These are phyloP conservation scores for Anisognathus igniventris DNA, from an alignment of 2,797 vertebrate species.

Conservation along the genomic window DNA sequence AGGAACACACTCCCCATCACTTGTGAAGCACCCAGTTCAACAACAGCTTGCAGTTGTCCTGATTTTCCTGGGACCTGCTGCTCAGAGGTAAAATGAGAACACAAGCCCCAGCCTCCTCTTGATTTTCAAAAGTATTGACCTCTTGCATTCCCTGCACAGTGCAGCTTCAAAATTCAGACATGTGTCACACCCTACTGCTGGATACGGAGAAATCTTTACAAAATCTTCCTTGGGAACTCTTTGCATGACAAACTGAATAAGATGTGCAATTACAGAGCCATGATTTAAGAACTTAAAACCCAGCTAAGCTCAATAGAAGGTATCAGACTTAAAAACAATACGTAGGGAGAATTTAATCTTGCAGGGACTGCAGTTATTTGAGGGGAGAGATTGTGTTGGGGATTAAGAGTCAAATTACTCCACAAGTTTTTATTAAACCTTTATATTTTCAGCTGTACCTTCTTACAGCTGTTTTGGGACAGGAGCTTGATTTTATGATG, in stretches of 20 bases:
- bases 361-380: slow-evolving; percentile 24
- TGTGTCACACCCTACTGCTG: not conserved
- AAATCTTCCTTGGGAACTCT: slow-evolving; percentile 11
- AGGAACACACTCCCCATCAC: not conserved
- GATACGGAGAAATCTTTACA: not conserved
- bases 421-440: slow-evolving; percentile 42
- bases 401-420: slow-evolving; percentile 54
- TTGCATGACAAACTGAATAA: slow-evolving; percentile 12
- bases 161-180: not conserved
- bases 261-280: slow-evolving; percentile 54
- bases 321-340: slow-evolving; percentile 55
- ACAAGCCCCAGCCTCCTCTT: not conserved
- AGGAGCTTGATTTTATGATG: not conserved
- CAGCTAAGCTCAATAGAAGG: slow-evolving; percentile 35
- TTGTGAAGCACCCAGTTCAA: not conserved
- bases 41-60: not conserved
- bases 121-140: not conserved
- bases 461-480: not conserved
- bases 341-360: slow-evolving; percentile 54
- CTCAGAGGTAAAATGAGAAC: not conserved
- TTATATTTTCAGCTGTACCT: slow-evolving; percentile 23
- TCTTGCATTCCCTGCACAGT: not conserved
- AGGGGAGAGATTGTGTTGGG: slow-evolving; percentile 31
- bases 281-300: slow-evolving; percentile 59
- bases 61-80: not conserved